phyloP scores from a whole-genome alignment of 2,113 vertebrate genomes.

The Arvicanthis niloticus region DNA sequence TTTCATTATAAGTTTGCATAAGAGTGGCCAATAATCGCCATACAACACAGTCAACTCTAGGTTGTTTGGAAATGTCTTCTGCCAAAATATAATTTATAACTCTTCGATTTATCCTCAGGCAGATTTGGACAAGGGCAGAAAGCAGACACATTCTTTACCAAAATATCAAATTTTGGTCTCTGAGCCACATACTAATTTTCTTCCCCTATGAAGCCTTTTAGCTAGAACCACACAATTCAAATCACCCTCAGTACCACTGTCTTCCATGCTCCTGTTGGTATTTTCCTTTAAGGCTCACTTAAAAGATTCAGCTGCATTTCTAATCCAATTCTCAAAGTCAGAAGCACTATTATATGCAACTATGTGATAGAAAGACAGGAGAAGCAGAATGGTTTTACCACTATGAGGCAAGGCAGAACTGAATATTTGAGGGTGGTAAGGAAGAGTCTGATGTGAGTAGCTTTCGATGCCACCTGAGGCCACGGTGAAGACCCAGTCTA shows the following conservation, averaged over 20 bases:
- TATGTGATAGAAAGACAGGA: neutral
- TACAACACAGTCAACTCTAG: neutral
- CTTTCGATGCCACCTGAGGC: neutral
- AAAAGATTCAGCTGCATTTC: neutral
- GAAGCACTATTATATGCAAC: neutral
- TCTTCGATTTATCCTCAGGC: neutral
- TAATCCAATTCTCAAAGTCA: neutral
- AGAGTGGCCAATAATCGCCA: neutral
- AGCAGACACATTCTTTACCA: neutral
- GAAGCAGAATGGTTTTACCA: neutral
- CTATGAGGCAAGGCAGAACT: neutral
- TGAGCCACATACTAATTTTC: neutral
- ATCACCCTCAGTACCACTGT: neutral
- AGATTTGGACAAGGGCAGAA: neutral
- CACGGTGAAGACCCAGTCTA: neutral
- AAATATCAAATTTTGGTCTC: neutral
- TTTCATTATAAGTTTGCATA: neutral
- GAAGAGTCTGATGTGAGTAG: neutral
- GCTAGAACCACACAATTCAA: neutral
- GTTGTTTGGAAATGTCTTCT: neutral
- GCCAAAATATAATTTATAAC: neutral
- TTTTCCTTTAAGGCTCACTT: neutral
- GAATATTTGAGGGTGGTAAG: neutral
- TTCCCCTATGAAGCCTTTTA: neutral
- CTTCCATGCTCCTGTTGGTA: neutral